phyloP scores from a whole-genome alignment of 2,113 vertebrate genomes.

The Cepphus grylle region DNA sequence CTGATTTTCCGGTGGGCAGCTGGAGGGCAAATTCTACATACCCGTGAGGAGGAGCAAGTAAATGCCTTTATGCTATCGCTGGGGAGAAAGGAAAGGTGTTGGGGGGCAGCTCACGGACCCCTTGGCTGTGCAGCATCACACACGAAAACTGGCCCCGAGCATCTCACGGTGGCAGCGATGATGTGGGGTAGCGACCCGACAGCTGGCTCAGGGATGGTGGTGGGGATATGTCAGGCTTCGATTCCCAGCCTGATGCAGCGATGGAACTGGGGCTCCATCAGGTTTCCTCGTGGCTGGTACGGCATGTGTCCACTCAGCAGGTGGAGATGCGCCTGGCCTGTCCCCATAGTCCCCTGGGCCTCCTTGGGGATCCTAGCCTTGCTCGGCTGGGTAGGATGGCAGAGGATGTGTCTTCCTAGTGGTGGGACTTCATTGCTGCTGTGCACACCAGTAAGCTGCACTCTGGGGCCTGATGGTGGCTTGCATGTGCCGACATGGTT shows the following conservation, averaged over 20 bases:
- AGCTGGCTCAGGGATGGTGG: fast-evolving
- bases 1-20: constrained; percentile 5
- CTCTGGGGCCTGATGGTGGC: fast-evolving
- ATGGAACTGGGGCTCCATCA: not conserved
- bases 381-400: not conserved
- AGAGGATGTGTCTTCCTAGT: not conserved
- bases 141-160: fast-evolving
- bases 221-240: not conserved
- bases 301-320: fast-evolving
- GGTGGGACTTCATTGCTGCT: not conserved
- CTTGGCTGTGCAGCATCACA: not conserved
- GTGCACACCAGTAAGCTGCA: not conserved
- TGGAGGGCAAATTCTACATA: not conserved
- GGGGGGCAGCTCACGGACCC: not conserved
- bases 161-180: fast-evolving
- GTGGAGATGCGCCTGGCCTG: fast-evolving
- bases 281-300: not conserved
- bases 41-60: not conserved
- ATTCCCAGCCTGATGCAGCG: not conserved
- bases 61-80: not conserved
- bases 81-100: not conserved
- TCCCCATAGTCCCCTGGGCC: not conserved
- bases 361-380: not conserved
- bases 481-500: not conserved
- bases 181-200: not conserved